phyloP scores from a whole-genome alignment of 2,113 vertebrate genomes.

The Anarhynchus alexandrinus region DNA sequence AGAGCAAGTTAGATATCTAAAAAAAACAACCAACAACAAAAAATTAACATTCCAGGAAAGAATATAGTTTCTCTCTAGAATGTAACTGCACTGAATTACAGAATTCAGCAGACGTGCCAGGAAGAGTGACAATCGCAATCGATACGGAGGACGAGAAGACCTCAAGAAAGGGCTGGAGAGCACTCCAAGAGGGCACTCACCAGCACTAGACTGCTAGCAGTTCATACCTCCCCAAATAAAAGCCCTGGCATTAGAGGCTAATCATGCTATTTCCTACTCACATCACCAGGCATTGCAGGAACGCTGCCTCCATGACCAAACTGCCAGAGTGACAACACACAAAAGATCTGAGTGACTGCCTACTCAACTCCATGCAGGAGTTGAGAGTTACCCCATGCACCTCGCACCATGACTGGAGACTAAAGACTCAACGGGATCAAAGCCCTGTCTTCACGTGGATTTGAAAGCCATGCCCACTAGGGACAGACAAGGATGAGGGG shows the following conservation, averaged over 20 bases:
- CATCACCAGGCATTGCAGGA: background rate
- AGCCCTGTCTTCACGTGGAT: background rate
- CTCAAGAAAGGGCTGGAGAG: background rate
- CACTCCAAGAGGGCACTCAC: background rate
- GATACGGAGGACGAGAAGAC: background rate
- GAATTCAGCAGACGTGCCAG: background rate
- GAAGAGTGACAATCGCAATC: rapidly evolving
- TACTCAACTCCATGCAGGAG: background rate
- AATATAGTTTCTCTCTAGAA: background rate
- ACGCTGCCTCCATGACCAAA: rapidly evolving
- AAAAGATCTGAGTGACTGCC: rapidly evolving
- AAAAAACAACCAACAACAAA: too few species aligned
- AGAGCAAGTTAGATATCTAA: background rate
- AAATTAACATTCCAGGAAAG: background rate
- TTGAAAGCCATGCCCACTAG: background rate
- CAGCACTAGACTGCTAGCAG: background rate
- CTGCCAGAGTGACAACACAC: rapidly evolving
- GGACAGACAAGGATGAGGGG: background rate
- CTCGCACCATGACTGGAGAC: background rate
- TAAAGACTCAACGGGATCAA: background rate
- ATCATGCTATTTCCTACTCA: background rate
- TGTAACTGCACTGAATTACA: background rate
- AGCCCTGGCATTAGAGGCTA: background rate
- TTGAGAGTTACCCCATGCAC: rapidly evolving
- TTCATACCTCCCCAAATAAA: background rate